A percentile compares a stretch with the other conserved stretches of the same genome.
Conservation (phyloP, 2,797 vertebrate genomes). For the Sciaenops ocellatus region DNA sequence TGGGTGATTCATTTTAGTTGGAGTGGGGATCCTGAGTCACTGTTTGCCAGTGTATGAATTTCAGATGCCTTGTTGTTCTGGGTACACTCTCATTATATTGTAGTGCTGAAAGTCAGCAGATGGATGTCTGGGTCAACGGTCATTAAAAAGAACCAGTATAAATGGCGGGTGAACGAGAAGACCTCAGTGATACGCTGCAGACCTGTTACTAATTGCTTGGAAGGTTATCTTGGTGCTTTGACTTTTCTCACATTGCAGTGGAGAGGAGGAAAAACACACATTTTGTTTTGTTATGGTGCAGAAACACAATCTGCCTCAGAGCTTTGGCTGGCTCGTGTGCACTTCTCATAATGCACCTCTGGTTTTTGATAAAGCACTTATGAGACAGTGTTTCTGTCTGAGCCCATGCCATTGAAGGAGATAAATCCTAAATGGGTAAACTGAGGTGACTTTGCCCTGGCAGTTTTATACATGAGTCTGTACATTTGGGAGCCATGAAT, state of each 20-base stretch:
- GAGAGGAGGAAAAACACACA: constrained; percentile 1
- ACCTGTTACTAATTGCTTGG: constrained; percentile 39
- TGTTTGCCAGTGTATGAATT: constrained; percentile 50
- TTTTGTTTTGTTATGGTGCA: constrained; percentile 36
- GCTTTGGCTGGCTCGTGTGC: constrained; percentile 57
- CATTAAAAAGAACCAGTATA: constrained; percentile 45
- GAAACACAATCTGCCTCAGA: constrained; percentile 37
- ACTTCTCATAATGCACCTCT: constrained; percentile 56
- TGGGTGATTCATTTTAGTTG: constrained; percentile 58
- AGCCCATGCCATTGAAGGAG: constrained; percentile 46
- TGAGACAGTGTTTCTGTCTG: constrained; percentile 64
- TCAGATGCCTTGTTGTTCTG: constrained; percentile 57
- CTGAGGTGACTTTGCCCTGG: constrained; percentile 62
- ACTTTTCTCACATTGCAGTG: constrained; percentile 29
- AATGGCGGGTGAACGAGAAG: constrained; percentile 13
- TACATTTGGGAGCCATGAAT: constrained; percentile 59
- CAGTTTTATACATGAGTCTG: constrained; percentile 60
- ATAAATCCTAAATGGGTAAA: constrained; percentile 76
- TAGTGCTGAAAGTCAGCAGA: constrained; percentile 49
- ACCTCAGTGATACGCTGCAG: constrained; percentile 15
- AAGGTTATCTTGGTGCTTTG: constrained; percentile 43
- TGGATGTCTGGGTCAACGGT: constrained; percentile 56
- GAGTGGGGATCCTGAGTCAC: constrained; percentile 49
- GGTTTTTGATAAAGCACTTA: constrained; percentile 66
- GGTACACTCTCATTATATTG: constrained; percentile 42